Base-by-base conservation (phyloP, 1,140 invertebrate species). In the Phymastichus coffea region DNA sequence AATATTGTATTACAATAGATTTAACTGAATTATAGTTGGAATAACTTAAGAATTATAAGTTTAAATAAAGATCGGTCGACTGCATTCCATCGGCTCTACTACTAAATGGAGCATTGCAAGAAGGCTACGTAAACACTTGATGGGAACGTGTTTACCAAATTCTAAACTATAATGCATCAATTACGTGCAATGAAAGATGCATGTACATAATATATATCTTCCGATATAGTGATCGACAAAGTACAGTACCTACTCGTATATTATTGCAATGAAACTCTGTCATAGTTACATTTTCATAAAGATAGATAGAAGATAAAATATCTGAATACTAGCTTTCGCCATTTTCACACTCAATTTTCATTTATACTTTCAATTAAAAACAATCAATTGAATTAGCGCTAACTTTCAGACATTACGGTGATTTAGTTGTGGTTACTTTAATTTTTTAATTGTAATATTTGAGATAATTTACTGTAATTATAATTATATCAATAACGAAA, bases 401-500 rank as follows among this genome's bases (percentile, higher is more conserved):
- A n/a, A n/a, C n/a, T n/a, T n/a, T n/a, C n/a, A n/a, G n/a, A n/a
- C n/a, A n/a, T n/a, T n/a, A n/a, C n/a, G n/a, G n/a, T n/a, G n/a
- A n/a, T n/a, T n/a, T n/a, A n/a, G n/a, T n/a, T n/a, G n/a, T n/a
- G n/a, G n/a, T n/a, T n/a, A n/a, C n/a, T n/a, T n/a, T n/a, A n/a
- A n/a, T n/a, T n/a, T n/a, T n/a, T n/a, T n/a, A n/a, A n/a, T n/a
- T n/a, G n/a, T n/a, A n/a, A n/a, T n/a, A n/a, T n/a, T n/a, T n/a
- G n/a, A n/a, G n/a, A n/a, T n/a, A n/a, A n/a, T n/a, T n/a, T n/a
- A n/a, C n/a, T n/a, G n/a, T n/a, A n/a, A n/a, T n/a, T n/a, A n/a
- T n/a, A n/a, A n/a, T 52, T 59, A 26, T 46, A 12, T 44, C 65
- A 56, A 57, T 60, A 66, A 60, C 43, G 58, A 54, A 60, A 54